Percentiles rank a stretch among this genome's conserved stretches.
Evolutionary conservation across 2,113 vertebrate species (phyloP).

Genomic region (Pongo pygmaeus): DNA sequence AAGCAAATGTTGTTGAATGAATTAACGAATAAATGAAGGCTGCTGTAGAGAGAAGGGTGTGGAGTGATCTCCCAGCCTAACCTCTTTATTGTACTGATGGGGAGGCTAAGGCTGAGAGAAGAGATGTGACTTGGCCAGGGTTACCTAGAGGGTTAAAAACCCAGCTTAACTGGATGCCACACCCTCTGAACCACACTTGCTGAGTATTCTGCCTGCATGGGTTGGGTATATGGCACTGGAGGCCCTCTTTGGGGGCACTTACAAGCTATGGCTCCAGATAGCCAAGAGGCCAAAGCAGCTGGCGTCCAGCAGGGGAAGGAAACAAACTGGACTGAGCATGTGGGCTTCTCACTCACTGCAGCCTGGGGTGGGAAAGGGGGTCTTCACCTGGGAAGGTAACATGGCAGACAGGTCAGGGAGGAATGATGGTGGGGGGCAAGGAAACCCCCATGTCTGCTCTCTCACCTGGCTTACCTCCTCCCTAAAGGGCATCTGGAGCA

Average conservation of each 20-base stretch:
- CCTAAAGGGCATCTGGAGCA: constrained; percentile 88
- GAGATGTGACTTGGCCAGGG: not conserved
- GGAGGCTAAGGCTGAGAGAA: not conserved
- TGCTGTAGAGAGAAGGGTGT: not conserved
- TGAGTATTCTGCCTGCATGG: not conserved
- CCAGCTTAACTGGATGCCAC: not conserved
- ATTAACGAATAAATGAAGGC: not conserved
- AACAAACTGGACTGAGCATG: not conserved
- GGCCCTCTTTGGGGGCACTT: not conserved
- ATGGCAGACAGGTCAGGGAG: not conserved
- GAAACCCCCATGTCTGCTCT: not conserved
- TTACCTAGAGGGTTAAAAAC: not conserved
- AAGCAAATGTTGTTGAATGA: not conserved
- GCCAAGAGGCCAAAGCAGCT: not conserved
- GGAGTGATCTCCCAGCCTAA: not conserved
- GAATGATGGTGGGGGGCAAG: not conserved
- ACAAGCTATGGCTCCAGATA: not conserved
- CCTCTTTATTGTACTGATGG: not conserved
- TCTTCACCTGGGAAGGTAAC: not conserved
- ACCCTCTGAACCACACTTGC: not conserved
- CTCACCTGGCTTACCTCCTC: constrained; percentile 75
- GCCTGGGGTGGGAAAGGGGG: not conserved
- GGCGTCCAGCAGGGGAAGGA: not conserved
- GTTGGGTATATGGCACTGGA: not conserved
- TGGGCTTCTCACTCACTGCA: not conserved